phyloP scores from a whole-genome alignment of 2,113 vertebrate species.

The Ceratotherium simum region DNA sequence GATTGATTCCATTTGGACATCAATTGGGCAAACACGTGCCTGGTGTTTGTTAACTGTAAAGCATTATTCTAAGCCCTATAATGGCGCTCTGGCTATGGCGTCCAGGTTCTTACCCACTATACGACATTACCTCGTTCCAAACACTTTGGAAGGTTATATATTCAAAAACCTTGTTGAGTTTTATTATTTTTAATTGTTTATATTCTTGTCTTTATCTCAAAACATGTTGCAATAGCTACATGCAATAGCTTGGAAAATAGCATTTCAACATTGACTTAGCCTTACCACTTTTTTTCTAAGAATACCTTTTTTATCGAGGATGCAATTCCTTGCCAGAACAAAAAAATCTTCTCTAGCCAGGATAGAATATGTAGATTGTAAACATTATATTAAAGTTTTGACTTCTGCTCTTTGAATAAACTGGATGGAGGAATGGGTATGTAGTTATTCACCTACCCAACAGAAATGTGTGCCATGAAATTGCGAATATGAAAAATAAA shows the following conservation, averaged over 20 bases:
- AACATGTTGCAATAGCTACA: background rate
- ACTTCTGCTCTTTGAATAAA: background rate
- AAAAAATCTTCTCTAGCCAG: background rate
- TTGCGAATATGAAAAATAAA: background rate
- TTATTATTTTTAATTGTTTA: background rate
- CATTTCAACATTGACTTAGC: background rate
- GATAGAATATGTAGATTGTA: background rate
- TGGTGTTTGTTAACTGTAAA: background rate
- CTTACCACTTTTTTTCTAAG: background rate
- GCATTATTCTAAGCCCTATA: background rate
- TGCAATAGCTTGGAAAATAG: too few species aligned
- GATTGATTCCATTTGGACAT: background rate
- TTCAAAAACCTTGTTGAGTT: background rate
- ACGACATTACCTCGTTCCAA: background rate
- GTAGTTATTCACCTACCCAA: background rate
- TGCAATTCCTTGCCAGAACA: background rate
- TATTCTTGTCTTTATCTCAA: background rate
- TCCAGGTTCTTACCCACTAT: background rate
- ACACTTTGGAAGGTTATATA: background rate
- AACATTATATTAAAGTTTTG: background rate
- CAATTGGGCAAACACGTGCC: background rate
- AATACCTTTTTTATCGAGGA: background rate
- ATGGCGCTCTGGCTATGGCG: background rate
- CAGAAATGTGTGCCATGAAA: background rate
- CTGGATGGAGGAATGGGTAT: background rate